A percentile compares a stretch with the other conserved stretches of the same genome.
These are phyloP conservation scores for Tiliqua scincoides DNA, from an alignment of 2,113 vertebrate species.

Conservation along the genomic window DNA sequence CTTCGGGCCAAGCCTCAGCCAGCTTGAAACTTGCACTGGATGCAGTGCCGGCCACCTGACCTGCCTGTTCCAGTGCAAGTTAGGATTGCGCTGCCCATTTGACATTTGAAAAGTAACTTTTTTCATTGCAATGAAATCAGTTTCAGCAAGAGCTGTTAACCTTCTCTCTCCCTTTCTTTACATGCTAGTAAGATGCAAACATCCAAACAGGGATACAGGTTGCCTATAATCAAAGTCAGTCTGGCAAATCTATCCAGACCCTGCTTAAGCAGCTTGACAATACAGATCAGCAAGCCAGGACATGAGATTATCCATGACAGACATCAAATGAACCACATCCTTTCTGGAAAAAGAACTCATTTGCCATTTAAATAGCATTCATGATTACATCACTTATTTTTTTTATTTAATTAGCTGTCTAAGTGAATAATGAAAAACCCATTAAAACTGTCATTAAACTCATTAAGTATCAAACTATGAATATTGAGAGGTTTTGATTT, in stretches of 20 bases:
- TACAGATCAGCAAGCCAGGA: constrained; percentile 14
- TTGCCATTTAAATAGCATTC: constrained; percentile 9
- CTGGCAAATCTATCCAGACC: constrained; percentile 16
- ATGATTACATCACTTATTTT: constrained; percentile 1
- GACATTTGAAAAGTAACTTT: background rate
- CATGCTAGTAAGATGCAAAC: background rate
- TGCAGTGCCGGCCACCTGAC: too few relatives aligned
- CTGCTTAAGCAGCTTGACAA: constrained; percentile 11
- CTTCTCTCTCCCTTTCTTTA: background rate
- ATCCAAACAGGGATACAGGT: background rate
- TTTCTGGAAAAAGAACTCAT: constrained; percentile 13
- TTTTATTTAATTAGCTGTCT: constrained; percentile 13
- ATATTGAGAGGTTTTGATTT: constrained; percentile 8
- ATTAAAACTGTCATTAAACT: constrained; percentile 17
- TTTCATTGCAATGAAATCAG: background rate
- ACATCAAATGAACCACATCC: background rate
- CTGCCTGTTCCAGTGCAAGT: too few relatives aligned
- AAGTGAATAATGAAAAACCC: constrained; percentile 18
- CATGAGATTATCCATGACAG: constrained; percentile 20
- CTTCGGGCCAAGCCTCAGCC: too few relatives aligned
- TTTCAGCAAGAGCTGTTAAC: background rate
- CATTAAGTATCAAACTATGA: background rate
- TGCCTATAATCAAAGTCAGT: constrained; percentile 4
- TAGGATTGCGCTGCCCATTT: too few relatives aligned
- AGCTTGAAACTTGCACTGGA: too few relatives aligned